These are phyloP conservation scores for Selenia dentaria DNA, from an alignment of 2,888 invertebrate species.

Conservation along the genomic window DNA sequence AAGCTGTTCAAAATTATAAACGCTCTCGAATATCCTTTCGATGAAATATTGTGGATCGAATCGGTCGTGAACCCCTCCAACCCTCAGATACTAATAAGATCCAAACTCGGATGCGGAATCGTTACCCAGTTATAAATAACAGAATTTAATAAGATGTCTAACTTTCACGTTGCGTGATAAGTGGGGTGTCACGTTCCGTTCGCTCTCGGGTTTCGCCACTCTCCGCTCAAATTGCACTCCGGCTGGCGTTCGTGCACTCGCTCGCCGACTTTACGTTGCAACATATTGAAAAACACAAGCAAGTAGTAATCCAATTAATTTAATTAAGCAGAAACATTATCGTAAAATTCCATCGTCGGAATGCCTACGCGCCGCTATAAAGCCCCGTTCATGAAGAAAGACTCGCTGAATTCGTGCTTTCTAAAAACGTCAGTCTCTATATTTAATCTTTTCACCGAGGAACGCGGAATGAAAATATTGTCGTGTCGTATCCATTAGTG, in stretches of 20 bases:
- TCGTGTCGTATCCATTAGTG: constrained; percentile 71
- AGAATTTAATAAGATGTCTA: constrained; percentile 72
- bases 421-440: constrained; percentile 70
- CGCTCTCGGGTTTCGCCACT: constrained; percentile 75
- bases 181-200: constrained; percentile 78
- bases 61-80: constrained; percentile 19
- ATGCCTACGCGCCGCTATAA: constrained; percentile 8
- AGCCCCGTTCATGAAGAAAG: constrained; percentile 25
- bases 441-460: constrained; percentile 68
- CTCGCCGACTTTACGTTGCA: constrained; percentile 49
- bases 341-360: constrained; percentile 7
- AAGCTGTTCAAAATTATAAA: constrained; percentile 3
- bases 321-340: constrained; percentile 15
- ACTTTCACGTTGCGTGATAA: constrained; percentile 76
- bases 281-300: constrained; percentile 38
- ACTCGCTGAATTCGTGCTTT: constrained; percentile 56
- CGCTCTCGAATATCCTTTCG: constrained; percentile 16
- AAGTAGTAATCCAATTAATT: constrained; percentile 7
- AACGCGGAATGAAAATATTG: constrained; percentile 64
- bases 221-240: constrained; percentile 69
- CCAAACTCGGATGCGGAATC: constrained; percentile 38
- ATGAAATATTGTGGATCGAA: constrained; percentile 26
- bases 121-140: constrained; percentile 64
- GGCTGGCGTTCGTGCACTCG: constrained; percentile 54
- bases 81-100: constrained; percentile 33